phyloP scores from a whole-genome alignment of 2,888 invertebrate species.

The Serrognathus titanus region DNA sequence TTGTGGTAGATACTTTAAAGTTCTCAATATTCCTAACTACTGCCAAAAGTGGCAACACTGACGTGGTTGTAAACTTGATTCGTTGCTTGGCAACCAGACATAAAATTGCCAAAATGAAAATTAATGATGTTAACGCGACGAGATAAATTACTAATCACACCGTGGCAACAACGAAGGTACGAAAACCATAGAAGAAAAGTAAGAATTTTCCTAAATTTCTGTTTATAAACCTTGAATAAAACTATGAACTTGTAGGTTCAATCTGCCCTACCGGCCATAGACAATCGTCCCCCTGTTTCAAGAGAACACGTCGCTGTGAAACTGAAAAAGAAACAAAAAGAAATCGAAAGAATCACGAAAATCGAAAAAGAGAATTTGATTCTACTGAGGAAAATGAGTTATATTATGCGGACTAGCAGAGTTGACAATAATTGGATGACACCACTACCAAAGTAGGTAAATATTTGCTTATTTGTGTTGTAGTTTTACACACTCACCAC shows the following conservation, averaged over 20 bases:
- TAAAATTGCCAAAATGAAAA: not conserved
- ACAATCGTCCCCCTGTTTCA: constrained; percentile 59
- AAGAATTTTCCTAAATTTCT: constrained; percentile 16
- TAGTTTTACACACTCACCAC: not conserved
- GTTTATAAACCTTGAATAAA: not conserved
- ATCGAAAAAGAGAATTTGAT: constrained; percentile 68
- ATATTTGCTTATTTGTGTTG: constrained; percentile 7
- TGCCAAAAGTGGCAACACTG: no score
- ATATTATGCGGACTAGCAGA: constrained; percentile 64
- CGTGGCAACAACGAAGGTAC: constrained; percentile 68
- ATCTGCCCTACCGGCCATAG: constrained; percentile 65
- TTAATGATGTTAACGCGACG: constrained; percentile 63
- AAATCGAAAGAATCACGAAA: constrained; percentile 61
- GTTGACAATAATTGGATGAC: constrained; percentile 66
- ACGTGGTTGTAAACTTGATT: not conserved
- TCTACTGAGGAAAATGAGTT: constrained; percentile 62
- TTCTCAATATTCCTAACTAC: no score
- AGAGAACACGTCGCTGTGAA: constrained; percentile 66
- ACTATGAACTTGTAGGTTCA: constrained; percentile 50
- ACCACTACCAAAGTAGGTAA: constrained; percentile 62
- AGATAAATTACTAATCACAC: constrained; percentile 66
- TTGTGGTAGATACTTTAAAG: no score
- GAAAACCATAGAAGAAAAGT: constrained; percentile 69
- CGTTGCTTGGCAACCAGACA: constrained; percentile 11
- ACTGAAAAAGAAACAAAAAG: constrained; percentile 66